Percentiles rank a stretch among this genome's conserved stretches.
Conservation (phyloP, 64 coral and sea anemone genomes). For the Astreopora myriophthalma region DNA sequence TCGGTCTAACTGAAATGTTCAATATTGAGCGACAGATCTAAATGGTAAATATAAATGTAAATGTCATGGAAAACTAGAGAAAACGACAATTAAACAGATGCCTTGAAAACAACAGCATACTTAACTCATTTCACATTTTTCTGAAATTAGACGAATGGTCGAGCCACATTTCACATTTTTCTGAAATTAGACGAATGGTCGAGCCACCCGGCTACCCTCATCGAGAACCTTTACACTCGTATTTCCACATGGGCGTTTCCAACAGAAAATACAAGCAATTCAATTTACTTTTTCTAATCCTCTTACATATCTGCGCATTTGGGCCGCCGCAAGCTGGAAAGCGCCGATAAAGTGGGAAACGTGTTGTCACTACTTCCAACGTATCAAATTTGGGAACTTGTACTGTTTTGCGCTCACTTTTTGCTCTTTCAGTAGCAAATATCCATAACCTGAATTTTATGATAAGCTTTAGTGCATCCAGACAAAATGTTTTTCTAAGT, state of each 20-base stretch:
- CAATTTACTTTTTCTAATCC: not conserved
- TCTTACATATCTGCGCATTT: not conserved
- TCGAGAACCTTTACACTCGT: too few species aligned
- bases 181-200: too few species aligned
- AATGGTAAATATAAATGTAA: too few species aligned
- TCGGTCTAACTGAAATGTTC: too few species aligned
- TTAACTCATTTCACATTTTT: not conserved
- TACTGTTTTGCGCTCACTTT: not conserved
- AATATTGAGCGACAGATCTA: too few species aligned
- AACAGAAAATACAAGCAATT: not conserved
- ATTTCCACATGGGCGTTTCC: constrained; percentile 11
- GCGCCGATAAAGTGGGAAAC: not conserved
- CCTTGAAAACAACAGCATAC: not conserved
- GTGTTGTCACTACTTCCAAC: not conserved
- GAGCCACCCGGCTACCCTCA: too few species aligned
- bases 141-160: too few species aligned
- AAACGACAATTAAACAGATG: not conserved
- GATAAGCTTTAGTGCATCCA: too few species aligned
- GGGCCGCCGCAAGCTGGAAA: not conserved
- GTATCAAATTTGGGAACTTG: not conserved
- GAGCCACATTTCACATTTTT: not conserved
- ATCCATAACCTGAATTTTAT: too few species aligned
- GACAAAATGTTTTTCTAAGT: too few species aligned
- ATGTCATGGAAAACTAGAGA: too few species aligned
- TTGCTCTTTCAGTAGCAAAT: too few species aligned